Percentiles rank a stretch among this genome's conserved stretches.
These are phyloP conservation scores for Ernsta delagoae DNA, from an alignment of 2,888 invertebrate species.

Conservation along the genomic window DNA sequence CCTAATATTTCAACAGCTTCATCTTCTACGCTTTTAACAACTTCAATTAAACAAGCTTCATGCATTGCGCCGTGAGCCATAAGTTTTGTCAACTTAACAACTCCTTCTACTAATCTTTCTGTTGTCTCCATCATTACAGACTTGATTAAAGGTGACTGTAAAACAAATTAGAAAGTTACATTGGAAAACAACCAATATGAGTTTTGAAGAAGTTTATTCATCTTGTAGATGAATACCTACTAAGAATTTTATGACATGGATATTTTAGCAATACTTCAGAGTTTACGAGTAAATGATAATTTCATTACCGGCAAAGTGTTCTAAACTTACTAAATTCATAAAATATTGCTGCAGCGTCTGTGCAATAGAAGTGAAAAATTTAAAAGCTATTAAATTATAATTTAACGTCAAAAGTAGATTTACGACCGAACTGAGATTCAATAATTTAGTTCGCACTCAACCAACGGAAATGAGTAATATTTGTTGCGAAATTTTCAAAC, in stretches of 20 bases:
- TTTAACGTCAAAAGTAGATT: slow-evolving; percentile 26
- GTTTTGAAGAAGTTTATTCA: not conserved
- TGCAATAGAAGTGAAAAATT: slow-evolving; percentile 11
- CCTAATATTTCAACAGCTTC: slow-evolving; percentile 62
- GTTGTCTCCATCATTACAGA: slow-evolving; percentile 76
- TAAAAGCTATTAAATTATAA: slow-evolving; percentile 24
- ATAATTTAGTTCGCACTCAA: slow-evolving; percentile 42
- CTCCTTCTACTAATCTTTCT: slow-evolving; percentile 66
- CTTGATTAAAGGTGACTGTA: slow-evolving; percentile 73
- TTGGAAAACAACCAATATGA: not conserved
- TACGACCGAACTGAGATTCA: slow-evolving; percentile 39
- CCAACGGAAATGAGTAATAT: too few relatives aligned
- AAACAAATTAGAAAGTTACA: not conserved
- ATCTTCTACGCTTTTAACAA: slow-evolving; percentile 70
- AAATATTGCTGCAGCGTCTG: slow-evolving; percentile 9
- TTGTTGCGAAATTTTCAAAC: too few relatives aligned
- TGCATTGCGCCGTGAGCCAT: slow-evolving; percentile 81
- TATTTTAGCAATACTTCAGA: too few relatives aligned
- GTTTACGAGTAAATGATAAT: not conserved
- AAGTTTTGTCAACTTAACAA: slow-evolving; percentile 69
- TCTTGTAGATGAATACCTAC: not conserved
- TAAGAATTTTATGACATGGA: not conserved
- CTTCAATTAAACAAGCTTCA: slow-evolving; percentile 80
- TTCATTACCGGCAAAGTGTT: slow-evolving; percentile 5
- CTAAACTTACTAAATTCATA: not conserved